phyloP scores from a whole-genome alignment of 2,888 invertebrate genomes.

The Chorisops tibialis region DNA sequence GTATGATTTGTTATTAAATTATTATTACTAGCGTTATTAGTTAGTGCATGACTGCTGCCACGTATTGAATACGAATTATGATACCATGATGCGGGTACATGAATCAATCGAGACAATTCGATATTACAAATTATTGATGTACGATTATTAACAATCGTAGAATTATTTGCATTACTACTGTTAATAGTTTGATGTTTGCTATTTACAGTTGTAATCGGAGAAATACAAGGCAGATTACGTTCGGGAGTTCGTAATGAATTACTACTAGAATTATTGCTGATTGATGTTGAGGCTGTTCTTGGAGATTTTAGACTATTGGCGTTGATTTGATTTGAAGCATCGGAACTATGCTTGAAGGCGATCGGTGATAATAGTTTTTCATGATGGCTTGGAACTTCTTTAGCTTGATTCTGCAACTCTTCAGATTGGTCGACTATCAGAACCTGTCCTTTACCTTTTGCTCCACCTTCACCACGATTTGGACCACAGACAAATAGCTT shows the following conservation, averaged over 20 bases:
- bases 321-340: slow-evolving; percentile 14
- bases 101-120: slow-evolving; percentile 44
- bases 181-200: slow-evolving; percentile 19
- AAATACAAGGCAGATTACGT: slow-evolving; percentile 1
- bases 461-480: slow-evolving; percentile 69
- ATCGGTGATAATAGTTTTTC: slow-evolving; percentile 39
- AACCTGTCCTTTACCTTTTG: slow-evolving; percentile 69
- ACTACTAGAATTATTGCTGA: slow-evolving; percentile 43
- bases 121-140: slow-evolving; percentile 44
- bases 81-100: slow-evolving; percentile 45
- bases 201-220: slow-evolving; percentile 29
- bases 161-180: slow-evolving; percentile 16
- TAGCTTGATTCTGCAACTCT: slow-evolving; percentile 38
- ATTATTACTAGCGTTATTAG: slow-evolving; percentile 34
- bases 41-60: slow-evolving; percentile 35
- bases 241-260: slow-evolving; percentile 28
- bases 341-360: slow-evolving; percentile 36
- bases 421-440: slow-evolving; percentile 65
- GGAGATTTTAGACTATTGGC: slow-evolving; percentile 25
- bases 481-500: slow-evolving; percentile 62
- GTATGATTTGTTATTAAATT: neutral
- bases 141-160: slow-evolving; percentile 8
- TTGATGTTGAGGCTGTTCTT: slow-evolving; percentile 29
- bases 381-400: slow-evolving; percentile 41
- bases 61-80: slow-evolving; percentile 38